These are phyloP conservation scores for Neopipo cinnamomea DNA, from an alignment of 2,113 vertebrate species.

Conservation along the genomic window DNA sequence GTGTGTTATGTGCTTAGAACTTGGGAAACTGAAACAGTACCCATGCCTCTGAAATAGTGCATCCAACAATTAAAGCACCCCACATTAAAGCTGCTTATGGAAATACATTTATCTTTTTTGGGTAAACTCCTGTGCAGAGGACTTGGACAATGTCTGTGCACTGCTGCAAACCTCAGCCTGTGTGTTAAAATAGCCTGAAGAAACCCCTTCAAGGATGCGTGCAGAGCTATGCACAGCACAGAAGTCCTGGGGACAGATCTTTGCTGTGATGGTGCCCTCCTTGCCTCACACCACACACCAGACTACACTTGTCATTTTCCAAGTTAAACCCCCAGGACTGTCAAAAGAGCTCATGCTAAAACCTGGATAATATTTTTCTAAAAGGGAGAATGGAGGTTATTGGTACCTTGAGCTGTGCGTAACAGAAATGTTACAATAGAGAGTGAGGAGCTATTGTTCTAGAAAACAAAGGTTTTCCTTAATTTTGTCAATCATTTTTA, in stretches of 20 bases:
- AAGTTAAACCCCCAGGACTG: neutral
- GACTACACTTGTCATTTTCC: neutral
- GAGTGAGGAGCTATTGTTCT: neutral
- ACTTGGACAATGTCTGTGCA: neutral
- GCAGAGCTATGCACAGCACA: neutral
- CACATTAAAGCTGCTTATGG: neutral
- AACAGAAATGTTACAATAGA: neutral
- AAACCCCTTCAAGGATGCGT: neutral
- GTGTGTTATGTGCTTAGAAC: neutral
- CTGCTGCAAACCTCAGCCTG: neutral
- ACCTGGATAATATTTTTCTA: neutral
- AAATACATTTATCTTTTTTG: neutral
- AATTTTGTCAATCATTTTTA: neutral
- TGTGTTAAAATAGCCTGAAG: no score
- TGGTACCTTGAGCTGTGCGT: neutral
- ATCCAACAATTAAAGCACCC: neutral
- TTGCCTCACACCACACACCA: fast-evolving
- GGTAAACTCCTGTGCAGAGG: neutral
- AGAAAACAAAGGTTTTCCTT: neutral
- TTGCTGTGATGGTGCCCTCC: neutral
- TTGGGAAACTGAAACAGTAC: neutral
- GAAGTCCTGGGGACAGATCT: neutral
- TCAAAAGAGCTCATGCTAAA: neutral
- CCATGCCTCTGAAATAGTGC: neutral
- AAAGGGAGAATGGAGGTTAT: neutral